Conservation (phyloP, 2,113 vertebrate genomes). For the Hiodon alosoides region DNA sequence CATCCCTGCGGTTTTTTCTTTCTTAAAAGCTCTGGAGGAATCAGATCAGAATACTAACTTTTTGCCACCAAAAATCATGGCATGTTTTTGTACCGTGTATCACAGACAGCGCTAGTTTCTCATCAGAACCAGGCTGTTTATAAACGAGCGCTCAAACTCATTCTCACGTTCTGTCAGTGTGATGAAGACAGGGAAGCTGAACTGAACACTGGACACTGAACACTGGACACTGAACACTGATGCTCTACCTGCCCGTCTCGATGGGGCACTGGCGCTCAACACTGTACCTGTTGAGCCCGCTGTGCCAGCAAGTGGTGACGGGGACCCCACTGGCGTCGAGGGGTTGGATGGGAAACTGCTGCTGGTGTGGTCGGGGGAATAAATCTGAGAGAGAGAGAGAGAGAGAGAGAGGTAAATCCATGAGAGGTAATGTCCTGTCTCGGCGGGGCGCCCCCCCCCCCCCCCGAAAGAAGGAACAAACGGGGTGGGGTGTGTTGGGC, state of each 20-base stretch:
- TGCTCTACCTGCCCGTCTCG: constrained; percentile 56
- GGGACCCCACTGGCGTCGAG: constrained; percentile 93
- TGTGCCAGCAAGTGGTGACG: constrained; percentile 86
- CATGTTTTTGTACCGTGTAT: too few relatives aligned
- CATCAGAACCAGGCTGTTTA: too few relatives aligned
- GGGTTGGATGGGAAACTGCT: constrained; percentile 98
- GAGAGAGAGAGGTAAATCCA: constrained; percentile 42
- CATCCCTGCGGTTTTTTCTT: too few relatives aligned
- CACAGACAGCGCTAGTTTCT: too few relatives aligned
- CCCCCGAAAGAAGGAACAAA: too few relatives aligned
- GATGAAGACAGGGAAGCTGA: not conserved
- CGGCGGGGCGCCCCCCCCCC: too few relatives aligned
- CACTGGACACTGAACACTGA: not conserved
- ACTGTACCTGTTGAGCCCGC: constrained; percentile 55
- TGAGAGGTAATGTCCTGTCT: constrained; percentile 42
- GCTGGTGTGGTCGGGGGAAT: constrained; percentile 98
- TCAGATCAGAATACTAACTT: too few relatives aligned
- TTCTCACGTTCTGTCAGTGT: not conserved
- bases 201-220: not conserved
- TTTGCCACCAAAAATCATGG: too few relatives aligned
- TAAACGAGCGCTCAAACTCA: too few relatives aligned
- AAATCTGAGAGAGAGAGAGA: constrained; percentile 75
- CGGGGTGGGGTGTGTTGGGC: too few relatives aligned
- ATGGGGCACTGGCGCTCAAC: constrained; percentile 49
- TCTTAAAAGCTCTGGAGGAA: too few relatives aligned